Evolutionary conservation across 2,888 invertebrate species (phyloP).

Genomic region (Notocelia uddmanniana): DNA sequence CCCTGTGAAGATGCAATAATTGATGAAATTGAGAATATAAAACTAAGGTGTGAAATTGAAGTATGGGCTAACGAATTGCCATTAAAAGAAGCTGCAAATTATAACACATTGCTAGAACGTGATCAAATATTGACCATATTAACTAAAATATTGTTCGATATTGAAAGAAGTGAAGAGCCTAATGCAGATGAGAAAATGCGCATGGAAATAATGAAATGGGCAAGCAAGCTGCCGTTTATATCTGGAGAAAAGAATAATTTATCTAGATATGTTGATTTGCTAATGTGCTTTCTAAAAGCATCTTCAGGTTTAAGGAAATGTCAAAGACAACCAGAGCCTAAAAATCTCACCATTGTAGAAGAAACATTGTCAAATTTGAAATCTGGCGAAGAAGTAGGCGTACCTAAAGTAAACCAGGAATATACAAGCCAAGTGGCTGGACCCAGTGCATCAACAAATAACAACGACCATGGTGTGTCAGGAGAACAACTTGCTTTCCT

Average conservation of each 20-base stretch:
- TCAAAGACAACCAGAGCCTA: constrained; percentile 43
- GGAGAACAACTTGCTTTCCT: constrained; percentile 62
- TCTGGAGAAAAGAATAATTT: constrained; percentile 52
- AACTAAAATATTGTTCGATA: constrained; percentile 63
- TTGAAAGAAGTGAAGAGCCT: constrained; percentile 57
- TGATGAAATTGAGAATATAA: constrained; percentile 67
- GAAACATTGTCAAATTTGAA: constrained; percentile 39
- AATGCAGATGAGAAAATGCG: constrained; percentile 57
- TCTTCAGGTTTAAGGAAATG: constrained; percentile 60
- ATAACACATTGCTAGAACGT: constrained; percentile 59
- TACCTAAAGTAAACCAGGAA: constrained; percentile 48
- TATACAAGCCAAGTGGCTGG: constrained; percentile 54
- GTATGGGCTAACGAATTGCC: constrained; percentile 67
- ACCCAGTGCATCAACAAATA: constrained; percentile 47
- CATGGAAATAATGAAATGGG: constrained; percentile 66
- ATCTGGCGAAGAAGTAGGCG: constrained; percentile 16
- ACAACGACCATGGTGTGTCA: not conserved
- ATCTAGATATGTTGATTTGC: constrained; percentile 55
- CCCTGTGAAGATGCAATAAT: constrained; percentile 60
- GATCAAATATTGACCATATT: constrained; percentile 64
- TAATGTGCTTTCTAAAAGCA: constrained; percentile 59
- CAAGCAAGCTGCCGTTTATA: constrained; percentile 61
- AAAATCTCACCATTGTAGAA: not conserved
- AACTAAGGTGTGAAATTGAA: constrained; percentile 68
- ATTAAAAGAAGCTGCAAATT: constrained; percentile 52